Percentiles rank a stretch among this genome's conserved stretches.
phyloP scores from a whole-genome alignment of 1,140 invertebrate genomes.

The Bombus waltoni region DNA sequence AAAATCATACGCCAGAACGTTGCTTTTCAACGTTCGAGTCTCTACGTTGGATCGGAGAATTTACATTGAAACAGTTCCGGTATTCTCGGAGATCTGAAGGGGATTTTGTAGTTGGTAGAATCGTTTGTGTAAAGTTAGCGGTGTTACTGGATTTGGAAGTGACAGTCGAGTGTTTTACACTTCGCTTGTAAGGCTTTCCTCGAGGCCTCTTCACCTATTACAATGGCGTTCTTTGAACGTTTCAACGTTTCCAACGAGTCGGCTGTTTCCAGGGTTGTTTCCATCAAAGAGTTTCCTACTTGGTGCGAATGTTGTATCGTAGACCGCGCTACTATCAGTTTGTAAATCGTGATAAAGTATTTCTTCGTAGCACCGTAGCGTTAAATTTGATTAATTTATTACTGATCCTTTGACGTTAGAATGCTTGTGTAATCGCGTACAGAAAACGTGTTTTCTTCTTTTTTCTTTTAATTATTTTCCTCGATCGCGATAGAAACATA shows the following conservation, averaged over 20 bases:
- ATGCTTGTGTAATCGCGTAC: too few relatives aligned
- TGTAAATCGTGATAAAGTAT: background rate
- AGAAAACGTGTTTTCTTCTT: too few relatives aligned
- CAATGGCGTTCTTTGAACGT: conserved; percentile 10
- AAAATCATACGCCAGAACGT: background rate
- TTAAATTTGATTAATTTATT: too few relatives aligned
- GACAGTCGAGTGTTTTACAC: background rate
- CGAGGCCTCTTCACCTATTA: conserved; percentile 6
- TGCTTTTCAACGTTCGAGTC: background rate
- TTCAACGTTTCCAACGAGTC: background rate
- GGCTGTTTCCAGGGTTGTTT: background rate
- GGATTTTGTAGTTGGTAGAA: background rate
- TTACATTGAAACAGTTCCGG: background rate
- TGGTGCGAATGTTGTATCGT: too few relatives aligned
- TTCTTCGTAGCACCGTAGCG: background rate
- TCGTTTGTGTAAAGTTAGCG: background rate
- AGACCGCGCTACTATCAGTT: background rate
- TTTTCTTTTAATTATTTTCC: too few relatives aligned
- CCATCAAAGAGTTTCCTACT: background rate
- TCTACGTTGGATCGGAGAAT: background rate
- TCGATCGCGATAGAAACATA: too few relatives aligned
- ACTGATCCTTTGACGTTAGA: too few relatives aligned
- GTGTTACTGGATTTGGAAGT: background rate
- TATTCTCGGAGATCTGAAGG: background rate
- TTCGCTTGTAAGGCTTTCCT: background rate